phyloP scores from a whole-genome alignment of 2,888 invertebrate genomes.

The Lycia hirtaria region DNA sequence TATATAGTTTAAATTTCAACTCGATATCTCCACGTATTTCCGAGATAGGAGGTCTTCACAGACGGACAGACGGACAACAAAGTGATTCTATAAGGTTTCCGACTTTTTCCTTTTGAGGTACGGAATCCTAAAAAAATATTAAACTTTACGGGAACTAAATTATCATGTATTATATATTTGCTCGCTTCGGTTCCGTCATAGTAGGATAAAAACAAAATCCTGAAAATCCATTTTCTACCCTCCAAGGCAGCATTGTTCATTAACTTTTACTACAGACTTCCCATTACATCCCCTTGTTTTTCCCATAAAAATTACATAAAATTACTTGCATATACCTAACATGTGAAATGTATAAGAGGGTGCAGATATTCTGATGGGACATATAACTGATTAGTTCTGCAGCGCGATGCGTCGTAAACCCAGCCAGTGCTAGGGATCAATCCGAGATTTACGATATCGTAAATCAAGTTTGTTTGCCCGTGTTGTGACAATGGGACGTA shows the following conservation, averaged over 20 bases:
- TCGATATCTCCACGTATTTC: too few relatives aligned
- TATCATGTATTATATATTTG: too few relatives aligned
- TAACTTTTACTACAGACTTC: slow-evolving; percentile 45
- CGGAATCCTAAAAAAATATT: too few relatives aligned
- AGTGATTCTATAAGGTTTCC: too few relatives aligned
- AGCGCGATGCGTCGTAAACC: slow-evolving; percentile 64
- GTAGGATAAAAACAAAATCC: too few relatives aligned
- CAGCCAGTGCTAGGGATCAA: slow-evolving; percentile 57
- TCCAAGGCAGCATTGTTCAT: slow-evolving; percentile 29
- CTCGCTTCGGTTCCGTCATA: too few relatives aligned
- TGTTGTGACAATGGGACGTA: slow-evolving; percentile 55
- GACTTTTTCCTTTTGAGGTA: too few relatives aligned
- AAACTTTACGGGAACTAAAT: too few relatives aligned
- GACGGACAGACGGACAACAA: too few relatives aligned
- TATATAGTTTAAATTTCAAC: too few relatives aligned
- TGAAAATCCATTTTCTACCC: too few relatives aligned
- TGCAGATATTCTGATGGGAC: slow-evolving; percentile 32
- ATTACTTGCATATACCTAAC: slow-evolving; percentile 37
- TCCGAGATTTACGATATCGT: slow-evolving; percentile 73
- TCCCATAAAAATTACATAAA: slow-evolving; percentile 50
- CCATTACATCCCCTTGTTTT: slow-evolving; percentile 51
- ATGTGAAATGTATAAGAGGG: slow-evolving; percentile 50
- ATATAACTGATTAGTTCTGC: slow-evolving; percentile 71
- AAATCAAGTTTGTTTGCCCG: slow-evolving; percentile 68
- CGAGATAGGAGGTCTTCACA: too few relatives aligned